Evolutionary conservation across 2,797 vertebrate genomes (phyloP).

Genomic region (Leucoraja ocellata): DNA sequence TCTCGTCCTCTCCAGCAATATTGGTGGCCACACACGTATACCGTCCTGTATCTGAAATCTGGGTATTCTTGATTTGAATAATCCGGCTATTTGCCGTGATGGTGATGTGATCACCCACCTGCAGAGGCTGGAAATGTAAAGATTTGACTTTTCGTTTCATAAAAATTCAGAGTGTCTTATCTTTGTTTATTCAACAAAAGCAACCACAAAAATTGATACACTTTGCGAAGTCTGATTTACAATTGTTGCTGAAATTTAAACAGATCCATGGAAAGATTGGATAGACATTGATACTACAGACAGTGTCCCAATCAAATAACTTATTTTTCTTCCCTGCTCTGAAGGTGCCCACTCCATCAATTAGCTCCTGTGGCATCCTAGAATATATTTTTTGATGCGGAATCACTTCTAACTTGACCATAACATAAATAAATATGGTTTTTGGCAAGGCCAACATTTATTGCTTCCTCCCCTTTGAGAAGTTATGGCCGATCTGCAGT

Average conservation of each 20-base stretch:
- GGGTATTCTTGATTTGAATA: conserved; percentile 77
- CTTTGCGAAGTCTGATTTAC: neutral
- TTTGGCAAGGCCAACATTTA: no score
- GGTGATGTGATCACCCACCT: conserved; percentile 61
- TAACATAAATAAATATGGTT: no score
- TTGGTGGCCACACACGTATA: conserved; percentile 91
- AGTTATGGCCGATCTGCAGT: no score
- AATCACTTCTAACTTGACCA: neutral
- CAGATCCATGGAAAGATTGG: neutral
- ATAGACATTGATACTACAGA: neutral
- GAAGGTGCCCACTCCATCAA: no score
- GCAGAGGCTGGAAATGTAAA: conserved; percentile 64
- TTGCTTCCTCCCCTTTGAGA: no score
- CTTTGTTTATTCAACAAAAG: neutral
- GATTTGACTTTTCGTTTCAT: neutral
- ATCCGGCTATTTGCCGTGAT: conserved; percentile 69
- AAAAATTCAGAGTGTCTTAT: neutral
- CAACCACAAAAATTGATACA: neutral
- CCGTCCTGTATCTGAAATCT: conserved; percentile 84
- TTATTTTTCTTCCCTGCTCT: neutral
- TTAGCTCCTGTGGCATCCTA: no score
- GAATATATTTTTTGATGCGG: neutral
- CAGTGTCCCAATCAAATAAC: no score
- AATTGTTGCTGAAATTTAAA: neutral
- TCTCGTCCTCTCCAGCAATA: conserved; percentile 87